Percentiles rank a stretch among this genome's conserved stretches.
Conservation (phyloP, 2,113 vertebrate species). For the Athene noctua region DNA sequence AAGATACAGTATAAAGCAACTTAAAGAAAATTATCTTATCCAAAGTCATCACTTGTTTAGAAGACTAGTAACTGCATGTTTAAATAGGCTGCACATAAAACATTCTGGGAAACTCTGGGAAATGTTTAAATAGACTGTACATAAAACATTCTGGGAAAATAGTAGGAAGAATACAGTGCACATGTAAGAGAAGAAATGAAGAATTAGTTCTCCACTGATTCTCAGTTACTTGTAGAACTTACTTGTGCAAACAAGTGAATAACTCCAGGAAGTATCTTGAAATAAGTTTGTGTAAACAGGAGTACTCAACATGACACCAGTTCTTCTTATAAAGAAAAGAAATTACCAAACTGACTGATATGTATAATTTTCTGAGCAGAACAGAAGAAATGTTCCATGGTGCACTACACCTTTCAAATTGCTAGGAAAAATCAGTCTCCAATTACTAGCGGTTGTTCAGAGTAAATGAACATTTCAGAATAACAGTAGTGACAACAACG, state of each 20-base stretch:
- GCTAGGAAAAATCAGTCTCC: not conserved
- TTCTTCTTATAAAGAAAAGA: not conserved
- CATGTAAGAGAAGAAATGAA: not conserved
- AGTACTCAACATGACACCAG: not conserved
- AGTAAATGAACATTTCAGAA: not conserved
- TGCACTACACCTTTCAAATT: not conserved
- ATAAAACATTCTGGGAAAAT: not conserved
- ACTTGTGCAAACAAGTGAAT: not conserved
- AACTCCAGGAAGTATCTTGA: not conserved
- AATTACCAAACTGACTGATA: not conserved
- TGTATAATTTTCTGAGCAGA: not conserved
- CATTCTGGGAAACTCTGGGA: not conserved
- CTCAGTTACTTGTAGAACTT: not conserved
- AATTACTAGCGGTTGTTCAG: not conserved
- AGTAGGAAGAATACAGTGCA: not conserved
- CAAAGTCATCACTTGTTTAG: not conserved
- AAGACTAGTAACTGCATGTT: not conserved
- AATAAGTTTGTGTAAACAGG: not conserved
- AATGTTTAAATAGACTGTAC: not conserved
- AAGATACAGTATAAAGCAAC: not conserved
- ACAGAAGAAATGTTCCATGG: not conserved
- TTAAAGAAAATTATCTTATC: not conserved
- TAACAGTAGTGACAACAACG: not conserved
- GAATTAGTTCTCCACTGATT: not conserved
- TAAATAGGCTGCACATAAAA: not conserved